These are phyloP conservation scores for Hippocampus guttulatus DNA, from an alignment of 2,113 vertebrate genomes.

Conservation along the genomic window DNA sequence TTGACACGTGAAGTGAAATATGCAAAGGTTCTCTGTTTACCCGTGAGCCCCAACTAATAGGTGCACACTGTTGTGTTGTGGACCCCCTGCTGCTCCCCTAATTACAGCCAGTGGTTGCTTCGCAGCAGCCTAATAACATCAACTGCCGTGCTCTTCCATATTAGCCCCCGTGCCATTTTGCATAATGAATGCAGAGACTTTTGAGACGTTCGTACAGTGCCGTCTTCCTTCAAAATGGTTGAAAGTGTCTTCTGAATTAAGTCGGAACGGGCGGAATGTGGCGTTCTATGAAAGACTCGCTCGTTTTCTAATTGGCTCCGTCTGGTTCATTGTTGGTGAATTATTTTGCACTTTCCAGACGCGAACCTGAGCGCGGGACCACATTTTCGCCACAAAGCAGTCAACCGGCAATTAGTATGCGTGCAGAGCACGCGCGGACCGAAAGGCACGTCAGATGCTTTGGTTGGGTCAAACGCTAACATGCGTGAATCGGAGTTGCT, in stretches of 20 bases:
- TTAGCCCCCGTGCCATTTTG: constrained; percentile 45
- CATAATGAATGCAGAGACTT: constrained; percentile 57
- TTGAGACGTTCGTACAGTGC: constrained; percentile 29
- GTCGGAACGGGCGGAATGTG: constrained; percentile 16
- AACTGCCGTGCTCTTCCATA: constrained; percentile 51
- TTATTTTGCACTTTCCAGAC: constrained; percentile 10
- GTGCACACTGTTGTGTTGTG: constrained; percentile 43
- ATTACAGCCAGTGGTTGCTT: constrained; percentile 57
- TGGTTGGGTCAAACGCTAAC: not conserved
- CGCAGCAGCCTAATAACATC: constrained; percentile 61
- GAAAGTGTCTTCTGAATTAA: constrained; percentile 10
- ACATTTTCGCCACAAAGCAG: constrained; percentile 9
- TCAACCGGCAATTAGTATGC: not conserved
- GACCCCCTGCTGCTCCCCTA: constrained; percentile 49
- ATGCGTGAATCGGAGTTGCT: not conserved
- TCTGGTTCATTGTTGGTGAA: not conserved
- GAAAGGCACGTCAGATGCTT: not conserved
- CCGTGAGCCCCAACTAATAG: constrained; percentile 42
- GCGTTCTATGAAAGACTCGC: constrained; percentile 2
- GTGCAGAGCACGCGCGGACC: not conserved
- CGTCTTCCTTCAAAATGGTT: constrained; percentile 37
- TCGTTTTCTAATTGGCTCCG: constrained; percentile 17
- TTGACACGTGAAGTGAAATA: constrained; percentile 30
- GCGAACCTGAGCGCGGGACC: not conserved
- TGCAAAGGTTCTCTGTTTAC: constrained; percentile 25